Evolutionary conservation across 2,113 vertebrate genomes (phyloP).

Genomic region (Zosterops borbonicus): DNA sequence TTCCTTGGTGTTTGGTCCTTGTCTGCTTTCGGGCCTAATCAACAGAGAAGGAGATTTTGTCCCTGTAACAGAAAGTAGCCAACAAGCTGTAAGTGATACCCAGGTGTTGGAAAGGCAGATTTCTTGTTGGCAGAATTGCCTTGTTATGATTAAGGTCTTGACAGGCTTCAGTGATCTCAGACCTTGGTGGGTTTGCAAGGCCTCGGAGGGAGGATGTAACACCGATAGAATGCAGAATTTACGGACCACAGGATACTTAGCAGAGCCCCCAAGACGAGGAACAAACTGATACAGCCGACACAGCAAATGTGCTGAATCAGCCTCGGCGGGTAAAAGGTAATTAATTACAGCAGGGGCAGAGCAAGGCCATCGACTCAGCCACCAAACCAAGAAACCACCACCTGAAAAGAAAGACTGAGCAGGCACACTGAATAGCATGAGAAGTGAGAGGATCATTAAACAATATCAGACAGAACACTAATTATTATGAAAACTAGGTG

Average conservation of each 20-base stretch:
- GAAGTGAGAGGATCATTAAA: not conserved
- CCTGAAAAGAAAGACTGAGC: not conserved
- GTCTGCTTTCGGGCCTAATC: no score
- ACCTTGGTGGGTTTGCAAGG: no score
- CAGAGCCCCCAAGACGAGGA: not conserved
- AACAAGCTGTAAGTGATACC: not conserved
- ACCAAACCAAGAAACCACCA: not conserved
- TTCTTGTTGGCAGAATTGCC: not conserved
- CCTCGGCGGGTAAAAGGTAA: accelerated
- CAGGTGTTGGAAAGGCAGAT: not conserved
- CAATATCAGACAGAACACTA: not conserved
- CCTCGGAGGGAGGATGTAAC: not conserved
- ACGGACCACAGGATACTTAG: not conserved
- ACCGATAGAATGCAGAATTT: not conserved
- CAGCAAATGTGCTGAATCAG: not conserved
- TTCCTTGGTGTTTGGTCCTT: not conserved
- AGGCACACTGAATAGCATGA: not conserved
- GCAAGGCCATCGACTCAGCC: not conserved
- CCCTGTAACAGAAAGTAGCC: not conserved
- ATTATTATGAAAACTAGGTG: not conserved
- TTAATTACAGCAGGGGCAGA: not conserved
- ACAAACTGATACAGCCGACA: not conserved
- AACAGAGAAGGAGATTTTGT: not conserved
- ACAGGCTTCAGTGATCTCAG: no score
- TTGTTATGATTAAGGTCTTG: not conserved